Base-by-base conservation (phyloP, 2,113 vertebrate genomes). In the Charadrius vociferus region DNA sequence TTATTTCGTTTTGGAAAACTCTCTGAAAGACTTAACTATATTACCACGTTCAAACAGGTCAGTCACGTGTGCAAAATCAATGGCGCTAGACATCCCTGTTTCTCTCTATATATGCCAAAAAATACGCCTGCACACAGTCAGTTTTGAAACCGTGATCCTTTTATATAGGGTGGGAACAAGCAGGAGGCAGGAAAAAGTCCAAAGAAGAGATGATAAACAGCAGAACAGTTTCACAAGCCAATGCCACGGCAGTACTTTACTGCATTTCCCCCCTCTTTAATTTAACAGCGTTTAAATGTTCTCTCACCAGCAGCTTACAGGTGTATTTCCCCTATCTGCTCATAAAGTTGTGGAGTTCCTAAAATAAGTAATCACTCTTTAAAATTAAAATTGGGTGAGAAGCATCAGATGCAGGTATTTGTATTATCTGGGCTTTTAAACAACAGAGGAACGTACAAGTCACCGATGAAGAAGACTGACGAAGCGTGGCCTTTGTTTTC, bases 401-500 rank as follows among this genome's bases (percentile, higher is more conserved):
- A 72, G 55, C 47, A 81, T 53, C n/a, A 15, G 56, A 67, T 43
- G 70, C 34, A 85, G 36, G 3, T 26, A 58, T 75, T 63, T 68
- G 16, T 52, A 59, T 50, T 56, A 71, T 6, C 27, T n/a, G 65
- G 39, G 34, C 45, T 86, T 95, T 70, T 78, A 88, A 88, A 88
- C 29, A 78, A 47, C 49, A 90, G 74, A 95, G 68, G 71, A 95
- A 93, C 11, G 77, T 83, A 56, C 20, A 59, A 81, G 62, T 58
- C 11, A 21, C 36, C 81, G 73, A 70, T 52, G 75, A 71, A 63
- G 55, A 97, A 95, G 63, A 66, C 43, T 39, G 52, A 90, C 4
- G 4, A 75, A 56, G 20, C 43, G 66, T 70, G 34, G 45, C 72
- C 73, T 85, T 92, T 37, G 58, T 91, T 97, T 97, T 96, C 88